phyloP scores from a whole-genome alignment of 2,888 invertebrate species.

The Scelioninae gen. 2 region DNA sequence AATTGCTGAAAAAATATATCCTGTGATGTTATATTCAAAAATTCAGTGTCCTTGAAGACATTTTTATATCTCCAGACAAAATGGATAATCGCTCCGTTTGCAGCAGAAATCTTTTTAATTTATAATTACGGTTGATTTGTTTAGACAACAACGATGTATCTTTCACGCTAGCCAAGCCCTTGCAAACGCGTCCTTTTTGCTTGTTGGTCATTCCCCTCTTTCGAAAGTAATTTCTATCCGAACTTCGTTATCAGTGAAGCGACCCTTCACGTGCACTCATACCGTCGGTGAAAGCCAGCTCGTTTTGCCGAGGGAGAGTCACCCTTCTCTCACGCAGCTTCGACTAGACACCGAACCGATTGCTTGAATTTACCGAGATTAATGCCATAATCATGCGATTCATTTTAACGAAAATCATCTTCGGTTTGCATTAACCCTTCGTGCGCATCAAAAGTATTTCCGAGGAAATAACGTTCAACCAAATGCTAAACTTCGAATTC shows the following conservation, averaged over 20 bases:
- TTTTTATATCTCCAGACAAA: too few species aligned
- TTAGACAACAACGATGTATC: conserved; percentile 34
- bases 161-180: conserved; percentile 39
- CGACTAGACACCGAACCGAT: conserved; percentile 44
- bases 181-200: conserved; percentile 40
- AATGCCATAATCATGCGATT: conserved; percentile 35
- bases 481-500: too few species aligned
- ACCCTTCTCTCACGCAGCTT: conserved; percentile 42
- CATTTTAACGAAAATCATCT: conserved; percentile 10
- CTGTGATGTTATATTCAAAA: too few species aligned
- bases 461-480: too few species aligned
- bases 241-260: conserved; percentile 57
- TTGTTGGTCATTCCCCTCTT: conserved; percentile 54
- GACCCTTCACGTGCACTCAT: conserved; percentile 50
- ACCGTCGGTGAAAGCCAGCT: conserved; percentile 40
- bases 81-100: too few species aligned
- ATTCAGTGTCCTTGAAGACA: too few species aligned
- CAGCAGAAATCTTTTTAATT: conserved; percentile 6
- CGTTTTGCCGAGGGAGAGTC: conserved; percentile 42
- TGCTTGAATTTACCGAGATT: conserved; percentile 48
- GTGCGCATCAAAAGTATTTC: too few species aligned
- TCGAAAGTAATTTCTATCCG: conserved; percentile 57
- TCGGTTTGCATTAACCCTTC: not conserved
- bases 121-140: conserved; percentile 36
- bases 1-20: too few species aligned